Evolutionary conservation across 2,888 invertebrate genomes (phyloP).

Genomic region (Clitarchus hookeri): DNA sequence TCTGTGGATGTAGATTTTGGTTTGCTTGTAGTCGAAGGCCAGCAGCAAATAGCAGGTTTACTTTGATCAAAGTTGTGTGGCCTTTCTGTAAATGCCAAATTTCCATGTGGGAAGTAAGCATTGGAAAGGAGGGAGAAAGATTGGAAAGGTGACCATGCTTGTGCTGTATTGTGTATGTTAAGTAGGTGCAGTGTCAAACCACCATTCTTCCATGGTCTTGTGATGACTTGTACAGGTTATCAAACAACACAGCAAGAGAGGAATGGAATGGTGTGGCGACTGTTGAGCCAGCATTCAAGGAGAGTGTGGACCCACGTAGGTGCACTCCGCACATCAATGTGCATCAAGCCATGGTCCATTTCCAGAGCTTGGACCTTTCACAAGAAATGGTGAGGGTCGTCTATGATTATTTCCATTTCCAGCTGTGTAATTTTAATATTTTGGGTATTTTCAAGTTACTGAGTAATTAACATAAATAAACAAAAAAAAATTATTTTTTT

Average conservation of each 20-base stretch:
- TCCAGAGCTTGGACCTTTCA: conserved; percentile 32
- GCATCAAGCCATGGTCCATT: conserved; percentile 36
- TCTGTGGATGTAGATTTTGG: no score
- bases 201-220: no score
- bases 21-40: no score
- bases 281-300: conserved; percentile 34
- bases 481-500: neutral
- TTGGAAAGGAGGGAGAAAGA: no score
- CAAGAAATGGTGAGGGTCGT: conserved; percentile 33
- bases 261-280: conserved; percentile 39
- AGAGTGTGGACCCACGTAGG: conserved; percentile 24
- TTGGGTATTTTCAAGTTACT: neutral
- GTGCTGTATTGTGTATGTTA: no score
- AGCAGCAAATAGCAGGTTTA: no score
- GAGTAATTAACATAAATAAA: neutral
- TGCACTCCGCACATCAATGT: conserved; percentile 34
- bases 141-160: no score
- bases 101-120: no score
- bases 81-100: no score
- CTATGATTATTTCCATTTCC: neutral
- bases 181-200: no score
- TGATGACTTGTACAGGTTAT: neutral
- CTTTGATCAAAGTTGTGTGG: no score
- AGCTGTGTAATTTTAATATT: neutral
- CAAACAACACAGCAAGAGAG: conserved; percentile 30